These are phyloP conservation scores for Heteronetta atricapilla DNA, from an alignment of 2,113 vertebrate genomes.

Conservation along the genomic window DNA sequence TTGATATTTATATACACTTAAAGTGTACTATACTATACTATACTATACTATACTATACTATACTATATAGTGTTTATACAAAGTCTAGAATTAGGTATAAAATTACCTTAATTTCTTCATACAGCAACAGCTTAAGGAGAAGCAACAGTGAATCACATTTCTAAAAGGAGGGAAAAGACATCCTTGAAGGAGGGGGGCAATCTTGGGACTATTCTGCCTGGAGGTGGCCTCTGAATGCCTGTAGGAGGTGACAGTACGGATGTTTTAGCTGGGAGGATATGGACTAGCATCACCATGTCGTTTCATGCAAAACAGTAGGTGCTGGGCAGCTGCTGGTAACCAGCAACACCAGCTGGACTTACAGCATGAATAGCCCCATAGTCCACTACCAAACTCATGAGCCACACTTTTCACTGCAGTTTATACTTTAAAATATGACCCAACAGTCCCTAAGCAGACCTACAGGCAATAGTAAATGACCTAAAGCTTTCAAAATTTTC, in stretches of 20 bases:
- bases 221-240: background rate
- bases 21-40: too few relatives aligned
- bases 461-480: background rate
- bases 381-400: background rate
- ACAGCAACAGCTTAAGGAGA: background rate
- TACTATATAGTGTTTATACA: background rate
- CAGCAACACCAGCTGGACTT: background rate
- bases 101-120: background rate
- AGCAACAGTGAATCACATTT: background rate
- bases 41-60: too few relatives aligned
- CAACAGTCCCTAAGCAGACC: background rate
- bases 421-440: background rate
- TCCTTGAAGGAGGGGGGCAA: background rate
- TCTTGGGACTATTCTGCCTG: background rate
- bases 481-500: background rate
- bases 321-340: background rate
- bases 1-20: background rate
- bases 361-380: background rate
- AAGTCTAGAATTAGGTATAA: background rate
- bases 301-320: background rate
- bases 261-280: background rate
- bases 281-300: accelerated
- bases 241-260: background rate
- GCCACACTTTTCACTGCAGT: background rate
- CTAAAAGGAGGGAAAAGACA: background rate